Base-by-base conservation (phyloP, 2,888 invertebrate species). In the Strigamia maritima region DNA sequence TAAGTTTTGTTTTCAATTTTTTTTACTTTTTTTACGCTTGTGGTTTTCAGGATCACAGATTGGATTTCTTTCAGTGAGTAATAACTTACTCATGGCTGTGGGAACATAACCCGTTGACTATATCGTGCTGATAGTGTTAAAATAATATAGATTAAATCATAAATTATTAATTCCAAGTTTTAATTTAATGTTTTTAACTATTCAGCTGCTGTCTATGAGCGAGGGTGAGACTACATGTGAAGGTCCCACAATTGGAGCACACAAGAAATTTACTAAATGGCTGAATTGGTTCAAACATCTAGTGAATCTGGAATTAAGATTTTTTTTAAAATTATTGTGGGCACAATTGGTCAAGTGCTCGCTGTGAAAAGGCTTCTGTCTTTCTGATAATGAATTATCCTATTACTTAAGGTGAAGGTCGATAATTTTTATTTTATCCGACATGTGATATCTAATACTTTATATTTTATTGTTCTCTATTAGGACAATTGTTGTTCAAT, bases 401-500 rank as follows among this genome's bases (percentile, higher is more conserved):
- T 26, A 75, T 38, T 35, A 75, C 8, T 75, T 16, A 75, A 65
- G 60, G 60, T 65, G 24, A 65, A 24, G 12, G 12, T 24, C 22
- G 24, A 24, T 65, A n/a, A 65, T 65, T 65, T 24, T 24, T 16
- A 65, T n/a, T 65, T 65, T 19, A 44, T 44, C 4, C 4, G 14
- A 44, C 12, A 4, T n/a, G 16, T 44, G 44, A n/a, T 4, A n/a
- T 4, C 44, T 44, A n/a, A 44, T n/a, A 44, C n/a, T n/a, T n/a
- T 44, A 12, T n/a, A 4, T 44, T 44, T 44, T 6, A 35, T 35
- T 44, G 14, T 44, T 44, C 4, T 65, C 7, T 65, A 24, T n/a
- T 24, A 86, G 86, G 83, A 82, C 78, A 84, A 88, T 90, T 26
- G 83, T 82, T n/a, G n/a, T n/a, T n/a, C n/a, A n/a, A n/a, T n/a